Evolutionary conservation across 92 coral and sea anemone species (phyloP).

Genomic region (Parazoanthus atlanticus): DNA sequence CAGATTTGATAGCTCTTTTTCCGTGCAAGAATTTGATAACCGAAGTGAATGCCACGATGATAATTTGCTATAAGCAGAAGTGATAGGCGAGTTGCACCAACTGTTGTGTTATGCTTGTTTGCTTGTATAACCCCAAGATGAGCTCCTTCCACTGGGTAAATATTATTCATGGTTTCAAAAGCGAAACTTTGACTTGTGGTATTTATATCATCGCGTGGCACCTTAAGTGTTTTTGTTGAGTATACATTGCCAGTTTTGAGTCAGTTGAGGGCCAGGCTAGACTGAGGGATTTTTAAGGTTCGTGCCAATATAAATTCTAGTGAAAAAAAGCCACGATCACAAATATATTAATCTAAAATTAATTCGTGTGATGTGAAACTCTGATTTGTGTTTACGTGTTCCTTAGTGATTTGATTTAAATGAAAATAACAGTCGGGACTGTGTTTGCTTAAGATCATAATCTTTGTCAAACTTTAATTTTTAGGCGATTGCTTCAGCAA

Average conservation of each 20-base stretch:
- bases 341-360: background rate
- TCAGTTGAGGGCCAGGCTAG: background rate
- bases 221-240: background rate
- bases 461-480: constrained; percentile 4
- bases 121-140: background rate
- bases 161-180: background rate
- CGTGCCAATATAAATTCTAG: background rate
- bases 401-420: constrained; percentile 28
- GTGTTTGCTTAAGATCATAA: constrained; percentile 25
- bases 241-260: background rate
- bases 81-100: background rate
- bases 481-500: constrained; percentile 24
- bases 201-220: constrained; percentile 2
- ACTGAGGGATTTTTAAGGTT: background rate
- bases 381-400: background rate
- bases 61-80: background rate
- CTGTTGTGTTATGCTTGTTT: background rate
- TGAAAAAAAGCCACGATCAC: background rate
- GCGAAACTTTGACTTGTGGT: background rate
- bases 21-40: constrained; percentile 24
- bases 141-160: background rate
- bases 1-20: constrained; percentile 2
- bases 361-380: background rate
- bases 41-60: background rate
- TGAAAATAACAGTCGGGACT: constrained; percentile 20